Conservation (phyloP, 2,797 vertebrate species). For the Poeciliopsis presidionis region DNA sequence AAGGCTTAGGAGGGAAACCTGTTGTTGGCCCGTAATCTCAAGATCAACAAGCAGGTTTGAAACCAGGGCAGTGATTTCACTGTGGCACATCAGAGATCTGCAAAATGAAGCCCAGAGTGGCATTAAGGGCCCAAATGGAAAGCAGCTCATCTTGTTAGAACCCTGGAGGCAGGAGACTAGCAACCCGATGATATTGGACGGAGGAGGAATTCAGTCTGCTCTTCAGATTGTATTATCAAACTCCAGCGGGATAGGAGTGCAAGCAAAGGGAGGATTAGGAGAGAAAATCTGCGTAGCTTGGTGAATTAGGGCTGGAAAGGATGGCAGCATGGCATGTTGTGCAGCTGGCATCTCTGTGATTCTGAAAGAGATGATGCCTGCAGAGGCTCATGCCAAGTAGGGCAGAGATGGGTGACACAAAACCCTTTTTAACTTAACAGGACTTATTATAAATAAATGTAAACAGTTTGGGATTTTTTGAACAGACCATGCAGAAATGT, state of each 20-base stretch:
- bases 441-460: background rate
- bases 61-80: constrained; percentile 65
- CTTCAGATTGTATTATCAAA: constrained; percentile 67
- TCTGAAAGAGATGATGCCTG: constrained; percentile 44
- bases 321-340: constrained; percentile 54
- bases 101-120: constrained; percentile 73
- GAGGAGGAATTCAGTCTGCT: constrained; percentile 57
- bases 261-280: constrained; percentile 66
- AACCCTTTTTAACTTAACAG: constrained; percentile 6
- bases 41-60: constrained; percentile 77
- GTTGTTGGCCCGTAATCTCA: constrained; percentile 75
- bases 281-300: constrained; percentile 64
- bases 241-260: constrained; percentile 53
- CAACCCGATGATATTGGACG: constrained; percentile 63
- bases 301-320: constrained; percentile 66
- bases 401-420: constrained; percentile 36
- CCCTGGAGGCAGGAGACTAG: constrained; percentile 57
- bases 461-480: background rate
- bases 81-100: constrained; percentile 73
- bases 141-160: constrained; percentile 76
- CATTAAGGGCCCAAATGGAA: constrained; percentile 75
- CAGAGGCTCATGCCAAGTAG: constrained; percentile 40
- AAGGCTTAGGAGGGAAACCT: constrained; percentile 66
- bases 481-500: background rate
- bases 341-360: constrained; percentile 49